Evolutionary conservation across 2,888 invertebrate species (phyloP).

Genomic region (Cancer borealis): DNA sequence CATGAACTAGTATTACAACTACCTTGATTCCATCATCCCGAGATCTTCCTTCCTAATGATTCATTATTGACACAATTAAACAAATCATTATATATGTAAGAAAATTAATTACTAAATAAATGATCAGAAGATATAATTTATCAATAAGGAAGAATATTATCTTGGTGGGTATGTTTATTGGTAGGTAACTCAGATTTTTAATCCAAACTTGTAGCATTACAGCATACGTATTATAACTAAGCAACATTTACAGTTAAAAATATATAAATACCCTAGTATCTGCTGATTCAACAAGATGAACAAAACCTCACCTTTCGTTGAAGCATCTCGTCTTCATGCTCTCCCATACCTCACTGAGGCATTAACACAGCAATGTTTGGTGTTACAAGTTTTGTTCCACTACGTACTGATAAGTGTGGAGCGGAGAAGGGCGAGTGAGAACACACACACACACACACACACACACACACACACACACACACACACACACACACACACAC

Average conservation of each 20-base stretch:
- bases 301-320: slow-evolving; percentile 6
- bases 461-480: slow-evolving; percentile 41
- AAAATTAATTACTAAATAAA: neutral
- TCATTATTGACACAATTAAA: neutral
- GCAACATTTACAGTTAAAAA: slow-evolving; percentile 41
- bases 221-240: slow-evolving; percentile 41
- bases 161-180: slow-evolving; percentile 30
- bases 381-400: slow-evolving; percentile 1
- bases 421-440: neutral
- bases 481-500: slow-evolving; percentile 42
- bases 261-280: slow-evolving; percentile 29
- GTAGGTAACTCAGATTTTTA: slow-evolving; percentile 31
- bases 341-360: neutral
- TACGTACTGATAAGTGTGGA: neutral
- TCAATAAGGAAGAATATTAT: neutral
- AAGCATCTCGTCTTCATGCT: slow-evolving; percentile 2
- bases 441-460: slow-evolving; percentile 35
- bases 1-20: neutral
- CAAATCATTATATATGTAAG: neutral
- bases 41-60: neutral
- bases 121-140: neutral
- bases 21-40: neutral
- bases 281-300: slow-evolving; percentile 37
- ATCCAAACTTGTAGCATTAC: slow-evolving; percentile 37
- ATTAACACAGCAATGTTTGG: neutral